Evolutionary conservation across 1,140 invertebrate species (phyloP).

Genomic region (Sitodiplosis mosellana): DNA sequence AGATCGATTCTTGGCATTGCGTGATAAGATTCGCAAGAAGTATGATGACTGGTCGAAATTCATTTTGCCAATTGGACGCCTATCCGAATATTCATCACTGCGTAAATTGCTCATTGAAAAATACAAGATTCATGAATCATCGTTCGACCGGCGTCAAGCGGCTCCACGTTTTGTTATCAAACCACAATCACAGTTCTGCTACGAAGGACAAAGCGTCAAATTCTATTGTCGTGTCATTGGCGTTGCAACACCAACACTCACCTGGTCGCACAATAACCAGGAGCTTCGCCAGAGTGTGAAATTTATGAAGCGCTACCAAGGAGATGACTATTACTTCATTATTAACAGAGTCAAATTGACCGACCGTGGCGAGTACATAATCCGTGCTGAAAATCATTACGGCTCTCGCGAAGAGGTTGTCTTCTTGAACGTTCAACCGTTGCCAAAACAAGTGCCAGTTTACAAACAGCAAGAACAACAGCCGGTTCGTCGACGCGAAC

Average conservation of each 20-base stretch:
- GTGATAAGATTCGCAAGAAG: slow-evolving; percentile 69
- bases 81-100: slow-evolving; percentile 95
- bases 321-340: slow-evolving; percentile 92
- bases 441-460: slow-evolving; percentile 61
- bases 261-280: slow-evolving; percentile 85
- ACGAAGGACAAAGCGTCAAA: slow-evolving; percentile 92
- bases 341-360: slow-evolving; percentile 90
- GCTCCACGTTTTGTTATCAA: slow-evolving; percentile 94
- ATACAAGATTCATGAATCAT: slow-evolving; percentile 89
- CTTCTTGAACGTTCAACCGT: slow-evolving; percentile 90
- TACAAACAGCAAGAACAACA: slow-evolving; percentile 53
- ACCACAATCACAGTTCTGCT: slow-evolving; percentile 85
- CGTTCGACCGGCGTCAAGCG: slow-evolving; percentile 91
- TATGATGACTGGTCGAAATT: slow-evolving; percentile 87
- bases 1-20: slow-evolving; percentile 65
- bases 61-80: slow-evolving; percentile 79
- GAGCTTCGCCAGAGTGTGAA: slow-evolving; percentile 96
- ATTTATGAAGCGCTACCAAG: slow-evolving; percentile 95
- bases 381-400: slow-evolving; percentile 94
- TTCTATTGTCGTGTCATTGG: slow-evolving; percentile 95
- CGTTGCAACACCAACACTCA: slow-evolving; percentile 79
- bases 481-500: slow-evolving; percentile 45
- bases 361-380: slow-evolving; percentile 93
- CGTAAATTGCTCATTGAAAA: slow-evolving; percentile 90
- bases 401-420: slow-evolving; percentile 91